Base-by-base conservation (phyloP, 2,888 invertebrate species). In the Apotomis betuletana region DNA sequence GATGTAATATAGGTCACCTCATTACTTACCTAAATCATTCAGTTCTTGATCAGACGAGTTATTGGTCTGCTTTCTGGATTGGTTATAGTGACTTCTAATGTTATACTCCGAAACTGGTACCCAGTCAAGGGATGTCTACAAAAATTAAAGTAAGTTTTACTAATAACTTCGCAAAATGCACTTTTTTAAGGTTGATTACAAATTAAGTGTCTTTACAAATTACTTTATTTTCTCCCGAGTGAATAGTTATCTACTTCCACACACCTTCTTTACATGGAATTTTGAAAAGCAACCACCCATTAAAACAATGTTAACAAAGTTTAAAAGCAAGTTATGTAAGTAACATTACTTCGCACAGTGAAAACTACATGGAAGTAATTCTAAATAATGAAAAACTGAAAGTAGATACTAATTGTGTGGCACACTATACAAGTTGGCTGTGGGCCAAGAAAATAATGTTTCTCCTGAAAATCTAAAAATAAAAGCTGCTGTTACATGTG, bases 61-160 rank as follows among this genome's bases (percentile, higher is more conserved):
- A 79, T 94, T 93, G 73, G 92, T 87, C 75, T 88, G 89, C 82
- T 93, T 93, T 75, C 93, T 90, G 76, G 91, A 86, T 78, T 92
- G 91, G 79, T 89, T 92, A 82, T 92, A 90, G 82, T 91, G 92
- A 67, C 88, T 80, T 82, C 93, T 88, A 75, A 88, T 83, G 78
- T 93, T 93, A 79, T 93, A 93, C 84, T 94, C 94, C 55, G 94
- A 92, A 61, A 93, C 93, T 67, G 94, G 93, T 75, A 94, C 91
- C 94, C 93, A 94, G 84, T 94, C 94, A 81, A 94, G 84, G 76
- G 93, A 91, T 74, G 92, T 91, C 94, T 94, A 87, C 83, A 92
- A 91, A 77, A 3, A 65, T 46, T 10, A 12, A 57, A 36, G n/a
- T 74, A 41, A 74, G 73, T 74, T 73, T 74, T 73, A 65, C 15